phyloP scores from a whole-genome alignment of 2,888 invertebrate species.

The Cataglyphis livida region DNA sequence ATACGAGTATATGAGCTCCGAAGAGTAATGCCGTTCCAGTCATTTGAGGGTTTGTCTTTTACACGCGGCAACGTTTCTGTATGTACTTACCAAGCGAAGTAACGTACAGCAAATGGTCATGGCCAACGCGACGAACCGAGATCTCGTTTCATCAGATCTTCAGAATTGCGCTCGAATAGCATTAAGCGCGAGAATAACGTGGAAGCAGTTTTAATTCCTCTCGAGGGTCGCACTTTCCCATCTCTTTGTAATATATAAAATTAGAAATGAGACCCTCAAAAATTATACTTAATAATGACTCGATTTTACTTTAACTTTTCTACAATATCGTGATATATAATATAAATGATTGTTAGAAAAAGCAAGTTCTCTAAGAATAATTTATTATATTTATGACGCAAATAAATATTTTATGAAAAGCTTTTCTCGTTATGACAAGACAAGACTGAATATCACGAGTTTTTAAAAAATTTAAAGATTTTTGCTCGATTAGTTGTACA shows the following conservation, averaged over 20 bases:
- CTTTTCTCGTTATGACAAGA: not conserved
- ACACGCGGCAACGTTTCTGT: conserved; percentile 55
- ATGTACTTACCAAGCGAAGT: conserved; percentile 59
- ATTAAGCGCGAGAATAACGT: conserved; percentile 68
- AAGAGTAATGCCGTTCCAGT: conserved; percentile 62
- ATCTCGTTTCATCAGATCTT: conserved; percentile 71
- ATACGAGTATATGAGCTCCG: conserved; percentile 43
- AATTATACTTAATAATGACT: not conserved
- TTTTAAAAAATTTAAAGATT: not conserved
- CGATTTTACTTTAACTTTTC: not conserved
- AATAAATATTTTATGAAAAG: conserved; percentile 10
- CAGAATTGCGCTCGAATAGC: conserved; percentile 66
- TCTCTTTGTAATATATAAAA: conserved; percentile 38
- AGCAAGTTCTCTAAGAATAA: not conserved
- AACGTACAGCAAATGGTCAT: conserved; percentile 69
- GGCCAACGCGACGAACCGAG: conserved; percentile 65
- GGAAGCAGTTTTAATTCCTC: conserved; percentile 61
- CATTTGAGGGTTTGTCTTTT: conserved; percentile 64
- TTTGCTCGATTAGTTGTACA: conserved; percentile 5
- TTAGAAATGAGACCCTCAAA: not conserved
- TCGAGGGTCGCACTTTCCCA: conserved; percentile 17
- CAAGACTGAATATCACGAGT: not conserved
- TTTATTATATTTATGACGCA: not conserved
- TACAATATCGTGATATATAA: not conserved
- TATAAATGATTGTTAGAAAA: not conserved